These are phyloP conservation scores for Leptopterna dolabrata DNA, from an alignment of 2,888 invertebrate genomes.

Conservation along the genomic window DNA sequence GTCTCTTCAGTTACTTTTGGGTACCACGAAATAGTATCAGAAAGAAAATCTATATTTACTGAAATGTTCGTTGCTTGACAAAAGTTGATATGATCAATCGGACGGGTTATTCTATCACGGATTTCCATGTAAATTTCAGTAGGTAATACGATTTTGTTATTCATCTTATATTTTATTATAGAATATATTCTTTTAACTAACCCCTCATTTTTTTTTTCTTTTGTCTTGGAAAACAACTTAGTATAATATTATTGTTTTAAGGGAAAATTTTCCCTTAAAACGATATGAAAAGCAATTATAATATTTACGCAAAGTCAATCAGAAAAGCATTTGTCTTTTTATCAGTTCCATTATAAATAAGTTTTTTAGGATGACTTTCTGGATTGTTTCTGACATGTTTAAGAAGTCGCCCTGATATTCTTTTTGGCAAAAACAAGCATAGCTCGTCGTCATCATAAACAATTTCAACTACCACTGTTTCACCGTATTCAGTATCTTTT, in stretches of 20 bases:
- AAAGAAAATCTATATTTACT: background rate
- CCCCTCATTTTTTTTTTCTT: background rate
- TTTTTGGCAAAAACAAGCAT: too few relatives aligned
- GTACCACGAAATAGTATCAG: too few relatives aligned
- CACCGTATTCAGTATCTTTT: too few relatives aligned
- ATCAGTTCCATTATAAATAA: too few relatives aligned
- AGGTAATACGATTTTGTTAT: background rate
- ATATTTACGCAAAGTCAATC: too few relatives aligned
- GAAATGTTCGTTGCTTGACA: background rate
- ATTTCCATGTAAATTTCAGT: background rate
- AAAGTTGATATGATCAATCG: background rate
- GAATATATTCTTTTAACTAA: background rate
- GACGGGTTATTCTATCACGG: background rate
- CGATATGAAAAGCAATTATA: background rate
- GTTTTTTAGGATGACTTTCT: too few relatives aligned
- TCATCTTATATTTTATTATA: background rate
- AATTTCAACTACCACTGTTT: too few relatives aligned
- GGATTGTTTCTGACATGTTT: too few relatives aligned
- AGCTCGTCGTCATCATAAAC: too few relatives aligned
- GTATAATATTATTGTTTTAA: constrained; percentile 29
- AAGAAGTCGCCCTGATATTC: too few relatives aligned
- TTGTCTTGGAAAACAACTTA: constrained; percentile 7
- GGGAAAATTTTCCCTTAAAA: constrained; percentile 25
- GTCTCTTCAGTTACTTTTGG: background rate
- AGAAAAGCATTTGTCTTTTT: too few relatives aligned